Conservation (phyloP, 2,888 invertebrate species). For the Hirtodrosophila duncani region DNA sequence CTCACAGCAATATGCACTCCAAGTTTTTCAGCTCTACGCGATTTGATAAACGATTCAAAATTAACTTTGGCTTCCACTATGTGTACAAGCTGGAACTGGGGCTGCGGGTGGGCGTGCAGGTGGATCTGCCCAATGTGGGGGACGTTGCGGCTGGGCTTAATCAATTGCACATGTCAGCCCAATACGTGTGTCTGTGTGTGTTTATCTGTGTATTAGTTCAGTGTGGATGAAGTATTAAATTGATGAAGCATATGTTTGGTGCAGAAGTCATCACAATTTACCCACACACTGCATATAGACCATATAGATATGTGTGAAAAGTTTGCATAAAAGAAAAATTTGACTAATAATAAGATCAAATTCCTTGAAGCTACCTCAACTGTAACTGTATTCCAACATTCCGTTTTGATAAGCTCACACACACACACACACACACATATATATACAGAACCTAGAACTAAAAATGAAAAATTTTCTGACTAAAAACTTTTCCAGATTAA, state of each 20-base stretch:
- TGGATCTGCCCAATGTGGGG: conserved; percentile 36
- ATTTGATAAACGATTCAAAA: conserved; percentile 68
- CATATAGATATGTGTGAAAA: no score
- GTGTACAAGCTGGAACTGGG: conserved; percentile 12
- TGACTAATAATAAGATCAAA: no score
- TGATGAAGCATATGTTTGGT: conserved; percentile 59
- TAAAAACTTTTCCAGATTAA: conserved; percentile 50
- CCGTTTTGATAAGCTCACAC: no score
- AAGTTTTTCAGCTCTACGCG: conserved; percentile 42
- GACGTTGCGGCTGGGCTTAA: conserved; percentile 57
- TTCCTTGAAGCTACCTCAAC: no score
- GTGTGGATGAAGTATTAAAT: conserved; percentile 43
- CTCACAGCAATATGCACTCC: conserved; percentile 46
- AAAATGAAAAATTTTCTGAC: conserved; percentile 28
- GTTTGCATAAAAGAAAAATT: conserved; percentile 11
- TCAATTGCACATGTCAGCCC: conserved; percentile 66
- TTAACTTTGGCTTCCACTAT: conserved; percentile 49
- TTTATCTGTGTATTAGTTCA: conserved; percentile 1
- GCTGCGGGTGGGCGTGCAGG: conserved; percentile 32
- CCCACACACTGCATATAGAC: no score
- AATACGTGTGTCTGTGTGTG: conserved; percentile 36
- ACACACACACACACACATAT: conserved; percentile 8
- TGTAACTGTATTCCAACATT: no score
- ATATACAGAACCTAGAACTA: not conserved
- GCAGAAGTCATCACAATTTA: conserved; percentile 36